Base-by-base conservation (phyloP, 2,113 vertebrate genomes). In the Burhinus oedicnemus region DNA sequence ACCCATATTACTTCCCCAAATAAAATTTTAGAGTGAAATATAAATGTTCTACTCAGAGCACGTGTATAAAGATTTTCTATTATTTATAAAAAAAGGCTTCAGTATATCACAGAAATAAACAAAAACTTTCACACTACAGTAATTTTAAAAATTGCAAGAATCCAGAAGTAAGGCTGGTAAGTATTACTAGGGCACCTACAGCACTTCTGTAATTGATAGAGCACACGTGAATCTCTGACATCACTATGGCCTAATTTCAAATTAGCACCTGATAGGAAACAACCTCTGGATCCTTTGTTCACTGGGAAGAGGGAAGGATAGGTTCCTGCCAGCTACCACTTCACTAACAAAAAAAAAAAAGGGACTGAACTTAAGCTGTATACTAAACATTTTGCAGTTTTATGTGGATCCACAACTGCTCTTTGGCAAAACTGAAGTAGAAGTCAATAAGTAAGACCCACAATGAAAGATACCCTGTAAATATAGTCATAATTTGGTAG, bases 211-310 rank as follows among this genome's bases (percentile, higher is more conserved):
- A 81, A 93, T 29, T 82, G 80, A 88, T 4, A 91, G 60, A 93
- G 89, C 68, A 77, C 81, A 61, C 4, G 4, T 12, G 36, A 90
- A 70, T 70, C 60, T 62, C 44, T 83, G 68, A 55, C 44, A 70
- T 25, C 83, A 83, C 49, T 8, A 36, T 55, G 51, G 89, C 84
- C 87, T 94, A 45, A 93, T 76, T 95, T 89, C 72, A 93, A 83
- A 71, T 70, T 51, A 94, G 88, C 93, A 91, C 36, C 89, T 88
- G 90, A 94, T 69, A 87, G 57, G 84, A 96, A 96, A 94, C 11
- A 47, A 89, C 49, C 62, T 78, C 83, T 79, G 61, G 52, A 89
- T 88, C 42, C 76, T 68, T 15, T 52, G 21, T 52, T 64, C 0
- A 0, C 79, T 15, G 27, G 20, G 57, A 87, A 74, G 45, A 74